phyloP scores from a whole-genome alignment of 2,888 invertebrate genomes.

The Celastrina argiolus region DNA sequence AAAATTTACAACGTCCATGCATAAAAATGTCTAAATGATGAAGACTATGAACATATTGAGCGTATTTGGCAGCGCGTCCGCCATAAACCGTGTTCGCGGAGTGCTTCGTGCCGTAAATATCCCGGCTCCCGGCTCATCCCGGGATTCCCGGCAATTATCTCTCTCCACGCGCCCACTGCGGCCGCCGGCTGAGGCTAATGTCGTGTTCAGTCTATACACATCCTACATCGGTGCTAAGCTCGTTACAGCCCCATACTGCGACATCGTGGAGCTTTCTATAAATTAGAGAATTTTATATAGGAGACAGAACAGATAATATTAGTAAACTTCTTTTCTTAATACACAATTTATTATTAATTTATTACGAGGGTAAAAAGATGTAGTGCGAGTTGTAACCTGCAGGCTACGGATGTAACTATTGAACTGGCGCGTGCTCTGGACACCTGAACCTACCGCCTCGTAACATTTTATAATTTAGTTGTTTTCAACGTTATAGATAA shows the following conservation, averaged over 20 bases:
- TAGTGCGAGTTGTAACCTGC: neutral
- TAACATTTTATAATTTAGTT: no score
- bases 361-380: no score
- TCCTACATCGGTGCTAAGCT: neutral
- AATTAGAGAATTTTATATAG: neutral
- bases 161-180: neutral
- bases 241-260: neutral
- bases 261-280: neutral
- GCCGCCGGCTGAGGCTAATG: neutral
- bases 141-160: neutral
- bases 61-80: neutral
- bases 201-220: constrained; percentile 9
- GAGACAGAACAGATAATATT: no score
- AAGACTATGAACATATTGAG: neutral
- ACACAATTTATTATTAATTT: no score
- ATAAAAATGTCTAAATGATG: neutral
- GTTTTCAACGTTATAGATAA: no score
- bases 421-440: neutral
- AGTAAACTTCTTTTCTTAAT: no score
- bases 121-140: neutral
- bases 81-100: neutral
- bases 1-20: no score
- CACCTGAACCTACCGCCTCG: neutral
- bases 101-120: neutral
- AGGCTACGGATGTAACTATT: neutral